Base-by-base conservation (phyloP, 2,113 vertebrate genomes). In the Lasiurus borealis region DNA sequence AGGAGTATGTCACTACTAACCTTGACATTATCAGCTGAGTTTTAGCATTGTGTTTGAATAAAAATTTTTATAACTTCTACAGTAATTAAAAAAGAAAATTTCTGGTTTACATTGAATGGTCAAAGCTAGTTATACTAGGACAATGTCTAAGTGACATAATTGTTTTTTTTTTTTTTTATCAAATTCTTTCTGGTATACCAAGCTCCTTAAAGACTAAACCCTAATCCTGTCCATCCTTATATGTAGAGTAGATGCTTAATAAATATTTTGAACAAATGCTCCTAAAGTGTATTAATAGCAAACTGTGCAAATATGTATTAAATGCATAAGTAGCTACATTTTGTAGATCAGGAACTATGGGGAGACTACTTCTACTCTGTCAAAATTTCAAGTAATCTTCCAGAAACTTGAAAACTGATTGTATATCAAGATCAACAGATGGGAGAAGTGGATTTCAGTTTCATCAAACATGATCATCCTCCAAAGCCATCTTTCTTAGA, bases 331-430 rank as follows among this genome's bases (percentile, higher is more conserved):
- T 97, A 95, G 91, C 97, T 97, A 88, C 75, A 92, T 97, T 96
- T 96, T 96, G 95, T 89, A 88, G 94, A 94, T 97, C 90, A 95
- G 88, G 87, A 68, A 34, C 88, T 97, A 89, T n/a, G 83, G 29
- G 71, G 95, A 96, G 36, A 64, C 78, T 88, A 95, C 86, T 96
- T 78, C 91, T 96, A 84, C 94, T 95, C 82, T 95, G 90, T 97
- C 95, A 97, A 92, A 97, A 94, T 95, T 97, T 97, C 93, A 95
- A 97, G 91, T 89, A 21, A 86, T 96, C 83, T 93, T 23, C 75
- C 95, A 91, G 90, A 90, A 97, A 69, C 80, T 96, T 93, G 85
- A 89, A 92, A 97, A 90, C 46, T 52, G 82, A 36, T 97, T 95
- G 36, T 80, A 87, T 59, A 71, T 3, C 13, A 1, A 72, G 21